These are phyloP conservation scores for Caiman crocodilus DNA, from an alignment of 2,797 vertebrate genomes.

Conservation along the genomic window DNA sequence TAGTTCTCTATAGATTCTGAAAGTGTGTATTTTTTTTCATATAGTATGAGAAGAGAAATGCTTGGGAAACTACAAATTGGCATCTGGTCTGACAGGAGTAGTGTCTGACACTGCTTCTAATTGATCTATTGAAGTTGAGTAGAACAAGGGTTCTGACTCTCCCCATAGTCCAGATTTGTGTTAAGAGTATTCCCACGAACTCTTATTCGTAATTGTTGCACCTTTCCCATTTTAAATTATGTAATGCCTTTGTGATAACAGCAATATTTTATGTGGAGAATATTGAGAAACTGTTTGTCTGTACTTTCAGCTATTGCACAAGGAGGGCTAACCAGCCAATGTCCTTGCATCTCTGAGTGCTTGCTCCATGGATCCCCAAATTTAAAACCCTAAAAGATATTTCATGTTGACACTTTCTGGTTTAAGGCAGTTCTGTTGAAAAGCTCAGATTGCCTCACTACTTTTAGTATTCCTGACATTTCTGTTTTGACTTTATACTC, in stretches of 20 bases:
- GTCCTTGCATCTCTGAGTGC: neutral
- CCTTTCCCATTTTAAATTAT: neutral
- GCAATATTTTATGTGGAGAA: neutral
- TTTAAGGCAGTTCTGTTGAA: neutral
- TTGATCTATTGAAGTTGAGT: conserved; percentile 1
- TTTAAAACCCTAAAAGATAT: neutral
- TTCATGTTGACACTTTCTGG: neutral
- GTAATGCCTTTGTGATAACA: neutral
- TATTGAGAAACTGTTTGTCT: neutral
- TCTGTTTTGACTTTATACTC: conserved; percentile 55
- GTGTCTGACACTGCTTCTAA: neutral
- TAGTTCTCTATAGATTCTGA: neutral
- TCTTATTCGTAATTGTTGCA: neutral
- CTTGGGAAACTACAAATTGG: neutral
- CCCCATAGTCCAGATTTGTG: neutral
- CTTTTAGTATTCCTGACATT: conserved; percentile 35
- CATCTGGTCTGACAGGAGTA: neutral
- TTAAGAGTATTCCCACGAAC: neutral
- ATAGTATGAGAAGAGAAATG: neutral
- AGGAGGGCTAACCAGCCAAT: neutral
- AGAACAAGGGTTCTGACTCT: neutral
- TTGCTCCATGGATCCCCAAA: neutral
- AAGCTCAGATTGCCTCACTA: conserved; percentile 23
- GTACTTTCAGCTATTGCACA: neutral
- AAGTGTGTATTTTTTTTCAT: neutral